Conservation (phyloP, 2,113 vertebrate species). For the Hypocryptadius cinnamomeus region DNA sequence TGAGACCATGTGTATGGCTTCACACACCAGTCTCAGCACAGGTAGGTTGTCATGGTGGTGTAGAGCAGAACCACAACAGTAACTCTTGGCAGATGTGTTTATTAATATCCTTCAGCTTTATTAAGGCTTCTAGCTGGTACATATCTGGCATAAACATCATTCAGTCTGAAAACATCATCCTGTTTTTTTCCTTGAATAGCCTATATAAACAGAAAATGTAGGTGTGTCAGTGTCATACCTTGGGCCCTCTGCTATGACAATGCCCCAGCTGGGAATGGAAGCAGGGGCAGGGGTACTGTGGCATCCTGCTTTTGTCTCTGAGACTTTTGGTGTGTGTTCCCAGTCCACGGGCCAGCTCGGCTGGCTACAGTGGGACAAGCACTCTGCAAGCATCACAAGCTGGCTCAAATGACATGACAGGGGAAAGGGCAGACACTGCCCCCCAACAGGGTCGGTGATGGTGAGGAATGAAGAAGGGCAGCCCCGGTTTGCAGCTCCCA, state of each 20-base stretch:
- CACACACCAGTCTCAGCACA: background rate
- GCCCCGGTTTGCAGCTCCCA: background rate
- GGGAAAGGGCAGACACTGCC: background rate
- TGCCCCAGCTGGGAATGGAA: background rate
- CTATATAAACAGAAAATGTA: background rate
- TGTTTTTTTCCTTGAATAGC: background rate
- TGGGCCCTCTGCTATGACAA: background rate
- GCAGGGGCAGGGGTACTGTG: background rate
- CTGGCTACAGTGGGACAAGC: background rate
- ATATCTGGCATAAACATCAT: background rate
- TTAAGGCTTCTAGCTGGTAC: background rate
- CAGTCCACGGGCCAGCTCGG: rapidly evolving
- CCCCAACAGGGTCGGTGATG: background rate
- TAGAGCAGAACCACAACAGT: background rate
- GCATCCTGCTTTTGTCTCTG: background rate
- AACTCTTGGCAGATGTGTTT: background rate
- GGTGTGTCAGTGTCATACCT: background rate
- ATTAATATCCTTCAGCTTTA: background rate
- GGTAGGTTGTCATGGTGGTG: background rate
- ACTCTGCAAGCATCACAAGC: background rate
- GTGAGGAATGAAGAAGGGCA: background rate
- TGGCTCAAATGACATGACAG: background rate
- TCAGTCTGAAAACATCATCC: background rate
- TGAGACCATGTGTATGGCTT: background rate
- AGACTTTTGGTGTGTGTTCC: background rate